Evolutionary conservation across 2,888 invertebrate species (phyloP), one percentile per base, ranked within the genome.

Genomic region (Acrobasis suavella): DNA sequence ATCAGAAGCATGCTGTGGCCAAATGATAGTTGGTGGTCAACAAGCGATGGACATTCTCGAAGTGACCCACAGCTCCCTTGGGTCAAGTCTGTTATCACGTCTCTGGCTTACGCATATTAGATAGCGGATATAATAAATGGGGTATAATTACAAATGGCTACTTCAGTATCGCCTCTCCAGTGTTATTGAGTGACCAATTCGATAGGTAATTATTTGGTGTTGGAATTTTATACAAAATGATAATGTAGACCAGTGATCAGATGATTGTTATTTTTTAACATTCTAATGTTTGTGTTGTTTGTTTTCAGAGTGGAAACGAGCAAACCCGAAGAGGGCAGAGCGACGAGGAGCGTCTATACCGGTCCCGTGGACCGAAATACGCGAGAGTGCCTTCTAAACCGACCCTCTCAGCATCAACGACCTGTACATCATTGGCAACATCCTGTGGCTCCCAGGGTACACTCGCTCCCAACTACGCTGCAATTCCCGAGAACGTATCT

Each of bases 361-460:
- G 84, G 65, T 72, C 83, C 22, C 83, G 88, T 37, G 91, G 92
- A 38, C 86, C 91, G 2, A 92, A 91, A 69, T 93, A 93, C 86
- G 87, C 90, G 10, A 77, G 93, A 58, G 93, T 93, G 49, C 93
- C 93, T 37, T 92, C 92, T 3, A 82, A 84, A 61, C 88, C 93
- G 55, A 92, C 93, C 39, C 83, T 94, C 14, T 94, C 94, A 1
- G 85, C 93, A 46, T 94, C 94, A 50, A 94, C 94, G 63, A 94
- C 94, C 74, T 92, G 93, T 79, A 94, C 94, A 32, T 94, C 94
- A 66, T 82, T 95, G 66, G 94, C 94, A 68, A 91, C 91, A 50
- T 89, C 92, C 38, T 92, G 88, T 71, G 91, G 91, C 61, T 91
- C 92, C 9, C 91, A 92, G 66, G 92, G 91, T 37, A 88, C 86